A percentile compares a stretch with the other conserved stretches of the same genome.
Evolutionary conservation across 2,797 vertebrate genomes (phyloP).

Genomic region (Cryptoblepharus egeriae): DNA sequence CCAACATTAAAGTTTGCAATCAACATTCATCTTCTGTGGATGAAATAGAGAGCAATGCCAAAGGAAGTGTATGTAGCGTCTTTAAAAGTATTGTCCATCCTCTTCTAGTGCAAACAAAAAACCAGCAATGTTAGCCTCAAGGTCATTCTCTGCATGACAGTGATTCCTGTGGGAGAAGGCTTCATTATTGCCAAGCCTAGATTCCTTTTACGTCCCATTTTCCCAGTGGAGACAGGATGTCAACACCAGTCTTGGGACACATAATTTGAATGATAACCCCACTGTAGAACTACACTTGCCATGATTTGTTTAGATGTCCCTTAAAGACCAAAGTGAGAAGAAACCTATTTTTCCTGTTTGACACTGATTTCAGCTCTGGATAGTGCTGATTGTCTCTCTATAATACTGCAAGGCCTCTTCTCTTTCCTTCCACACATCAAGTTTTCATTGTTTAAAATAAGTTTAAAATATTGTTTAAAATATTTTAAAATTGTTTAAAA

Average conservation of each 20-base stretch:
- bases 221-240: slow-evolving; percentile 34
- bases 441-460: not conserved
- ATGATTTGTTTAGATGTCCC: not conserved
- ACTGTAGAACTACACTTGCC: not conserved
- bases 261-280: not conserved
- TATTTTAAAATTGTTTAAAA: not conserved
- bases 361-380: not conserved
- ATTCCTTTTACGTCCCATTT: slow-evolving; percentile 18
- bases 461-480: not conserved
- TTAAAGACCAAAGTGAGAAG: not conserved
- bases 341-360: not conserved
- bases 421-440: not conserved
- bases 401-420: not conserved
- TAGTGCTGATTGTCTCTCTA: not conserved
- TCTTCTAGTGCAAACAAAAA: slow-evolving; percentile 36
- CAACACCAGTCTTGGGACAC: not conserved
- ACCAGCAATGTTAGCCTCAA: not conserved
- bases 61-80: slow-evolving; percentile 93
- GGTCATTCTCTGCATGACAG: slow-evolving; percentile 35
- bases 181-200: slow-evolving; percentile 20
- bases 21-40: slow-evolving; percentile 93
- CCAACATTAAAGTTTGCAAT: slow-evolving; percentile 99
- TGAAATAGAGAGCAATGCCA: slow-evolving; percentile 94
- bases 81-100: slow-evolving; percentile 75
- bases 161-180: slow-evolving; percentile 40